Base-by-base conservation (phyloP, 2,888 invertebrate species). In the Pyrgus malvae region DNA sequence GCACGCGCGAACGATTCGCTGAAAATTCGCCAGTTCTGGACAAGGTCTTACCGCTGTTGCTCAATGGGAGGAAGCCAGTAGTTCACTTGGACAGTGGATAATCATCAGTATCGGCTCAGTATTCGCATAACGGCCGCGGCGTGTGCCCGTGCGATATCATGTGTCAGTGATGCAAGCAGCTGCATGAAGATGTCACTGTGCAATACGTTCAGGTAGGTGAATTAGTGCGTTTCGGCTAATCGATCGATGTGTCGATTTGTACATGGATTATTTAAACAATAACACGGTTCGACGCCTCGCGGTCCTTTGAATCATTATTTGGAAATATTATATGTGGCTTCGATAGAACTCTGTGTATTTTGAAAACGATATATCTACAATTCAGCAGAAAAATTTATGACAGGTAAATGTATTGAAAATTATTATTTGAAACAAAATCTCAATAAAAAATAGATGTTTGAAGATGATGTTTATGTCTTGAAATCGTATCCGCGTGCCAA, bases 31-130 rank as follows among this genome's bases (percentile, higher is more conserved):
- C n/a, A n/a, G n/a, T n/a, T n/a, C n/a, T n/a, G n/a, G n/a, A n/a
- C n/a, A n/a, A n/a, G n/a, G n/a, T n/a, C n/a, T n/a, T n/a, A n/a
- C n/a, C n/a, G n/a, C n/a, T 55, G 65, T 74, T 74, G 67, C 70
- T 72, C 70, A 78, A 78, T 74, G 76, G 68, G 61, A 76, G 78
- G 78, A 77, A 72, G 69, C 61, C 12, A 14, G 46, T 37, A 58
- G 56, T 58, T 60, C 59, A n/a, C n/a, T n/a, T n/a, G n/a, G 55
- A 58, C 62, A 57, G 58, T 49, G 58, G 63, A 67, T 66, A 59
- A 62, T 62, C 61, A 61, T 59, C 49, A 58, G 58, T 35, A 63
- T 66, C 63, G 60, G 50, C 61, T 38, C 67, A 69, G 69, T 67
- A 59, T 60, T 60, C 62, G 55, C 49, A 44, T 60, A 59, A 59